phyloP scores from a whole-genome alignment of 2,888 invertebrate genomes.

The Hirtodrosophila alboralis region DNA sequence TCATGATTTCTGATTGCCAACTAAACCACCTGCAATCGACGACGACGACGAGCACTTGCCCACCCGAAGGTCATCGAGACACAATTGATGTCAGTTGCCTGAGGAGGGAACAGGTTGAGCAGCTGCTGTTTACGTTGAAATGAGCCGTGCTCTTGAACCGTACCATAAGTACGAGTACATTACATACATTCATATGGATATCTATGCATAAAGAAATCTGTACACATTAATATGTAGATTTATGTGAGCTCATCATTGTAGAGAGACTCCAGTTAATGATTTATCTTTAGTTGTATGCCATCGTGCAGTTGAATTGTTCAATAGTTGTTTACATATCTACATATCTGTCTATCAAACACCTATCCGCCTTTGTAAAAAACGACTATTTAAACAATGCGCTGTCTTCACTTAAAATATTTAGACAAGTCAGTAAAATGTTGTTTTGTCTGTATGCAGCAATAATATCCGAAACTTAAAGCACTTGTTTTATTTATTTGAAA shows the following conservation, averaged over 20 bases:
- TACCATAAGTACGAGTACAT: conserved; percentile 30
- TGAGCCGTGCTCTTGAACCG: conserved; percentile 62
- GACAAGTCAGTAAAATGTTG: conserved; percentile 14
- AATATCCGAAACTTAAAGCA: conserved; percentile 34
- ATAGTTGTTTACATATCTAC: conserved; percentile 34
- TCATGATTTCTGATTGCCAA: conserved; percentile 54
- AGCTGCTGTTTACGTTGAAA: conserved; percentile 56
- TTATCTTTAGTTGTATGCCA: conserved; percentile 43
- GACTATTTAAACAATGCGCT: conserved; percentile 8
- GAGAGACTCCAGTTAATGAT: conserved; percentile 45
- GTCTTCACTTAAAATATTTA: conserved; percentile 28
- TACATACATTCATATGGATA: conserved; percentile 9
- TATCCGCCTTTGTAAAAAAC: conserved; percentile 11
- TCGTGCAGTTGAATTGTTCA: conserved; percentile 29
- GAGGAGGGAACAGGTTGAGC: conserved; percentile 30
- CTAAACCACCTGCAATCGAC: conserved; percentile 51
- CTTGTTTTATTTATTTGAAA: conserved; percentile 17
- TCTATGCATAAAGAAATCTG: background rate
- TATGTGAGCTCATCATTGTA: conserved; percentile 57
- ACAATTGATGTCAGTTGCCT: conserved; percentile 67
- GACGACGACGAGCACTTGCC: conserved; percentile 53
- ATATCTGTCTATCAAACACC: conserved; percentile 3
- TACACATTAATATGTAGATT: conserved; percentile 20
- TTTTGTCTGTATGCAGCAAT: conserved; percentile 34
- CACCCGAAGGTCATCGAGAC: conserved; percentile 55